Evolutionary conservation across 1,140 invertebrate genomes (phyloP).

Genomic region (Papilio dardanus): DNA sequence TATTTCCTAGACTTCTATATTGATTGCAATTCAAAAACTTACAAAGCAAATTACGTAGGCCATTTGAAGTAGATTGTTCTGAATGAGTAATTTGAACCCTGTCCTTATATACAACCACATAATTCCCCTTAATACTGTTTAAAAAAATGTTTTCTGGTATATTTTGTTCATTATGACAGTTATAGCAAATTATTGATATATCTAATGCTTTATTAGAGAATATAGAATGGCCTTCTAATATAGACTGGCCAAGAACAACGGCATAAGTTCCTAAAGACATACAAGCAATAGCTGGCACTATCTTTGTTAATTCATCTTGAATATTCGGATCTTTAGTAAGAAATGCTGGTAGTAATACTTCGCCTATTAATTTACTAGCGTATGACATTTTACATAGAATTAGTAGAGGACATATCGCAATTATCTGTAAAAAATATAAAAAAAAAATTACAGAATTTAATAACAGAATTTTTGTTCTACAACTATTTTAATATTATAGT

Average conservation of each 20-base stretch:
- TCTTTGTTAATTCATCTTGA: conserved; percentile 54
- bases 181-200: conserved; percentile 59
- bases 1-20: conserved; percentile 56
- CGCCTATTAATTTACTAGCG: conserved; percentile 67
- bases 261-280: conserved; percentile 59
- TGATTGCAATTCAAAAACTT: conserved; percentile 72
- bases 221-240: conserved; percentile 51
- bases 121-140: conserved; percentile 42
- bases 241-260: conserved; percentile 46
- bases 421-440: conserved; percentile 52
- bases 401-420: conserved; percentile 56
- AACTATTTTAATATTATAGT: too few species aligned
- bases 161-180: conserved; percentile 55
- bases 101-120: conserved; percentile 49
- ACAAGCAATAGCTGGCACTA: conserved; percentile 60
- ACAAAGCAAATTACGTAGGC: conserved; percentile 61
- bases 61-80: conserved; percentile 49
- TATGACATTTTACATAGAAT: conserved; percentile 58
- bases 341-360: conserved; percentile 66
- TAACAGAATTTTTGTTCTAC: too few species aligned
- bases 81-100: conserved; percentile 44
- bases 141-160: conserved; percentile 12
- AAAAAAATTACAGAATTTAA: not conserved
- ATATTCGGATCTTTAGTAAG: conserved; percentile 57
- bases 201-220: conserved; percentile 52